These are phyloP conservation scores for Coelinius sp. DNA, from an alignment of 2,888 invertebrate genomes.

Conservation along the genomic window DNA sequence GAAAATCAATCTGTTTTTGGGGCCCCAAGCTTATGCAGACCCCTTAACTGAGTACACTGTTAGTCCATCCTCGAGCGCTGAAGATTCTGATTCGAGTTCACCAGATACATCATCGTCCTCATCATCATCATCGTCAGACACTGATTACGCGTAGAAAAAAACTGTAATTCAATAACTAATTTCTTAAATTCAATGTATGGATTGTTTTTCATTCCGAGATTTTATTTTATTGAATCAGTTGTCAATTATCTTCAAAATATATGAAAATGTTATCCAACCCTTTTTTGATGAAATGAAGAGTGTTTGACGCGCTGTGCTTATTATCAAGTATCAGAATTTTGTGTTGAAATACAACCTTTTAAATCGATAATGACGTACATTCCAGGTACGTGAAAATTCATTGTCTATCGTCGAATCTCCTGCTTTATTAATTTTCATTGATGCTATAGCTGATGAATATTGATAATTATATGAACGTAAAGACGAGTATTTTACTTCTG, in stretches of 20 bases:
- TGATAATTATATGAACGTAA: too few species aligned
- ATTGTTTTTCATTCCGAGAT: background rate
- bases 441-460: too few species aligned
- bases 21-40: too few species aligned
- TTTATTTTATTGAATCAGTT: too few species aligned
- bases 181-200: background rate
- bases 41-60: background rate
- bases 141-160: too few species aligned
- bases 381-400: background rate
- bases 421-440: too few species aligned
- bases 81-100: background rate
- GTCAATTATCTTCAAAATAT: too few species aligned
- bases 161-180: background rate
- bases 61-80: background rate
- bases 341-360: background rate
- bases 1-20: too few species aligned
- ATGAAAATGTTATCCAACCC: too few species aligned
- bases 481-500: too few species aligned
- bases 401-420: background rate
- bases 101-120: background rate
- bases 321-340: background rate
- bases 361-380: background rate
- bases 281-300: too few species aligned
- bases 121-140: background rate
- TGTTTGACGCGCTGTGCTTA: background rate